Evolutionary conservation across 2,797 vertebrate genomes (phyloP).

Genomic region (Silurus lanzhouensis): DNA sequence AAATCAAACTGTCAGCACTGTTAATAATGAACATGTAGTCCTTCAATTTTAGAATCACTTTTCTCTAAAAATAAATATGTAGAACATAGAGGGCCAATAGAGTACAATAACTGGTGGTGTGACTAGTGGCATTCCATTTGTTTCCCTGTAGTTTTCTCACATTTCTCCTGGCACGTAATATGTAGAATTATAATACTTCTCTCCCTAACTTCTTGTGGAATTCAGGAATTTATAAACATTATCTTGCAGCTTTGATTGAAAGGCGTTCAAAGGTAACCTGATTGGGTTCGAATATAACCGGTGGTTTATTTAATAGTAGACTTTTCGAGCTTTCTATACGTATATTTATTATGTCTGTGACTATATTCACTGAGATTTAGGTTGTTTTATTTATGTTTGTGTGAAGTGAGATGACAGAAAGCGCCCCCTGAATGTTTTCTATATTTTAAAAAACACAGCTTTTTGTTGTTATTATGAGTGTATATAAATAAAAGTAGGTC

Average conservation of each 20-base stretch:
- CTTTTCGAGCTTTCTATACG: no score
- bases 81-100: not conserved
- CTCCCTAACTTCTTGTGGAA: not conserved
- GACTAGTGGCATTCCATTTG: not conserved
- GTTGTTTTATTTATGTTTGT: no score
- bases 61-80: not conserved
- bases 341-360: no score
- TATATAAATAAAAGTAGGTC: no score
- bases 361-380: no score
- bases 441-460: no score
- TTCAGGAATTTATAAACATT: not conserved
- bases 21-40: not conserved
- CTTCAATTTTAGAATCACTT: no score
- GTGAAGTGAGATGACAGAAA: no score
- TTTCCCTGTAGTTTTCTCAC: not conserved
- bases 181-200: not conserved
- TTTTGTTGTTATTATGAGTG: no score
- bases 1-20: not conserved
- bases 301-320: no score
- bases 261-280: constrained; percentile 9
- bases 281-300: not conserved
- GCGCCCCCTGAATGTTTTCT: no score
- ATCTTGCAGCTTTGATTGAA: not conserved
- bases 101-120: not conserved
- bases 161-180: not conserved